phyloP scores from a whole-genome alignment of 2,113 vertebrate species.

The Myrmecophaga tridactyla region DNA sequence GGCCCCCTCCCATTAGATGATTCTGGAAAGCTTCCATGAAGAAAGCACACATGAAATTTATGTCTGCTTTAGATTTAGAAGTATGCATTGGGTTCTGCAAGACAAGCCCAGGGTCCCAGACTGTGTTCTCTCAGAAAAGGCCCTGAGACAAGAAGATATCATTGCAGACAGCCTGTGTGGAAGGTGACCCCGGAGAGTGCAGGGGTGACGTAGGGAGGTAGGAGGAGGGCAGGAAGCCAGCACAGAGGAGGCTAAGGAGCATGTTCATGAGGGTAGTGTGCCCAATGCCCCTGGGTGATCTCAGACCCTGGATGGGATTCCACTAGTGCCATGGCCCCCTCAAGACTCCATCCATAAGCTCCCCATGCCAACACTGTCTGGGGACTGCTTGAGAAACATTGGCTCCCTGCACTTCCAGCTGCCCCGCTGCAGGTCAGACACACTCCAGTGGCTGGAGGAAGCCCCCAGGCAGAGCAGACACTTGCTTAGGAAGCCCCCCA shows the following conservation, averaged over 20 bases:
- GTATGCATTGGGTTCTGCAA: neutral
- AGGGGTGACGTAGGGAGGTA: rapidly evolving
- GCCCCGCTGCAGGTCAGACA: neutral
- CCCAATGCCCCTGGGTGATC: neutral
- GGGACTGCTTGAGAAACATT: neutral
- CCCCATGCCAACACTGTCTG: neutral
- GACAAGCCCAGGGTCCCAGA: neutral
- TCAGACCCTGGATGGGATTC: neutral
- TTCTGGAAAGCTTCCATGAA: neutral
- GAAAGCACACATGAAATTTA: neutral
- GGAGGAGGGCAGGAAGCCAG: too few relatives aligned
- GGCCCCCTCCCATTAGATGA: neutral
- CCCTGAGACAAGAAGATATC: neutral
- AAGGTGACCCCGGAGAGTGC: neutral
- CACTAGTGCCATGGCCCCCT: too few relatives aligned
- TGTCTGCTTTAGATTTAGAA: neutral
- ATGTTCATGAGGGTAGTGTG: neutral
- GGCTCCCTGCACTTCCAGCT: neutral
- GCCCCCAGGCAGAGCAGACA: too few relatives aligned
- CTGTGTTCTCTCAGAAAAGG: neutral
- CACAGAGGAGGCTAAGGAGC: rapidly evolving
- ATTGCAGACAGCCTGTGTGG: neutral
- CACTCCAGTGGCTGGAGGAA: too few relatives aligned
- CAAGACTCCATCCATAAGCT: neutral
- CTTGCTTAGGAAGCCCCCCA: neutral